phyloP scores from a whole-genome alignment of 2,113 vertebrate genomes.

The Neogale vison region DNA sequence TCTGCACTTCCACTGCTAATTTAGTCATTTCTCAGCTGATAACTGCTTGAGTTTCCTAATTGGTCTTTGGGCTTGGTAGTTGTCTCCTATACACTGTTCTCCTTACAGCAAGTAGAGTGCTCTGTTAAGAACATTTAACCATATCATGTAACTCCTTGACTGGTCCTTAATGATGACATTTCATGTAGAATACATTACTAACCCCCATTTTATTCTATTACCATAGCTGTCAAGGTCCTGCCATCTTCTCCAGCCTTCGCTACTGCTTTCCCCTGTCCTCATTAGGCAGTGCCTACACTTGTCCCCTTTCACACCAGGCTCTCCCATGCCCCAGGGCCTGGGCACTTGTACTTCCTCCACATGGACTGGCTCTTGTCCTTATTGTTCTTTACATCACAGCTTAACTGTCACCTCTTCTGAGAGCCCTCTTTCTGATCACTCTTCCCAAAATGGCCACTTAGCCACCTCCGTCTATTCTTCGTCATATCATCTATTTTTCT shows the following conservation, averaged over 20 bases:
- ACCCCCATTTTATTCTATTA: background rate
- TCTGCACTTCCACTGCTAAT: background rate
- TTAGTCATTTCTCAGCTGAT: background rate
- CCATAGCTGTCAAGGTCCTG: background rate
- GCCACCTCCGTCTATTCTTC: background rate
- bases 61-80: background rate
- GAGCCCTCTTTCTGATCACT: background rate
- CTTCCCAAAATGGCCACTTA: background rate
- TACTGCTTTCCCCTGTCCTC: background rate
- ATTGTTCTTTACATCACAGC: background rate
- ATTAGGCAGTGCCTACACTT: background rate
- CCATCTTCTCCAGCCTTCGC: background rate
- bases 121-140: background rate
- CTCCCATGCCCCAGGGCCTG: background rate
- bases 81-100: background rate
- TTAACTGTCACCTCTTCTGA: background rate
- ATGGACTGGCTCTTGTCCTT: background rate
- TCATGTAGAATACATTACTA: background rate
- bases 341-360: background rate
- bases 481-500: background rate
- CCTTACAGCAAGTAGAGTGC: background rate
- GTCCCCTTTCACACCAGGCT: background rate
- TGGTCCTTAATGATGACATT: constrained; percentile 1
- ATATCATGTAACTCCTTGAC: background rate
- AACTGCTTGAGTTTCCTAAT: background rate